Percentiles rank a stretch among this genome's conserved stretches.
phyloP scores from a whole-genome alignment of 1,140 invertebrate genomes.

The Caenorhabditis remanei region DNA sequence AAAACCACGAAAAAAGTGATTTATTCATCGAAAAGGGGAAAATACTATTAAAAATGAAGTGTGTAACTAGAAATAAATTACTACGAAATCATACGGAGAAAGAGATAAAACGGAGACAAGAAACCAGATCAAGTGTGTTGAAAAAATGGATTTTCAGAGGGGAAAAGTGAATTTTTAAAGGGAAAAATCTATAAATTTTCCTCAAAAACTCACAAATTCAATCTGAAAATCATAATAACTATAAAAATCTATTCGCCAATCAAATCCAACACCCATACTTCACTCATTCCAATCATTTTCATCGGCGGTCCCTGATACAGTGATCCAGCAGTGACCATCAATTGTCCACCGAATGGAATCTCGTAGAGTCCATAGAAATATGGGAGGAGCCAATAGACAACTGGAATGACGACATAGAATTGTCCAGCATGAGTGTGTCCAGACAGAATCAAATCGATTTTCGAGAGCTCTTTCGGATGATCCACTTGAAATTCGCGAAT shows the following conservation, averaged over 20 bases:
- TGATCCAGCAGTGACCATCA: conserved; percentile 59
- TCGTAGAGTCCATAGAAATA: conserved; percentile 68
- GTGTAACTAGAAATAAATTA: background rate
- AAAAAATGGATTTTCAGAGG: background rate
- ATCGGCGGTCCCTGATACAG: conserved; percentile 68
- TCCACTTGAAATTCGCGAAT: conserved; percentile 53
- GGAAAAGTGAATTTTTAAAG: background rate
- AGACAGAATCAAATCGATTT: conserved; percentile 66
- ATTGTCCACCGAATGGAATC: conserved; percentile 36
- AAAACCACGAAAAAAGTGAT: background rate
- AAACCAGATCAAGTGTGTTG: background rate
- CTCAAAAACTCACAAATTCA: background rate
- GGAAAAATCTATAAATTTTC: too few species aligned
- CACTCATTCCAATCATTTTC: conserved; percentile 65
- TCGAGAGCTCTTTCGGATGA: conserved; percentile 53
- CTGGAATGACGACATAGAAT: conserved; percentile 67
- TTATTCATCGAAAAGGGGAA: background rate
- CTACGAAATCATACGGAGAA: conserved; percentile 6
- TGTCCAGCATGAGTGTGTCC: conserved; percentile 69
- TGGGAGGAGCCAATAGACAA: conserved; percentile 64
- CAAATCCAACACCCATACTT: conserved; percentile 66
- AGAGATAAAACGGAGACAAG: background rate
- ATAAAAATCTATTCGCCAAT: background rate
- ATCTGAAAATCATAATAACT: background rate
- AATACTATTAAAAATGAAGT: background rate